Conservation (phyloP, 2,797 vertebrate genomes). For the Enteromius fasciolatus region DNA sequence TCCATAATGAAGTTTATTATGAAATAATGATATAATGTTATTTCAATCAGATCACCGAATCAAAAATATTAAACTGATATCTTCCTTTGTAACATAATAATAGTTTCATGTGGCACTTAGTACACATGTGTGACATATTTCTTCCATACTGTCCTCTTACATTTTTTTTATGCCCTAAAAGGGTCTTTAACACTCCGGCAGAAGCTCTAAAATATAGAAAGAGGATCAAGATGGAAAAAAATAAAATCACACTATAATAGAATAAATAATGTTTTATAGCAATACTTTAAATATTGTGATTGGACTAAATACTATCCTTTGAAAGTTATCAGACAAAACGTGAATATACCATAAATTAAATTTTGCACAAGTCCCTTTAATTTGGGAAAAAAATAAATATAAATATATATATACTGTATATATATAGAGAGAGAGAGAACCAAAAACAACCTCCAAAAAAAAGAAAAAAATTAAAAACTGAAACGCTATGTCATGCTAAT, state of each 20-base stretch:
- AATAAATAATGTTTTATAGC: slow-evolving; percentile 65
- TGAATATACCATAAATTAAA: slow-evolving; percentile 58
- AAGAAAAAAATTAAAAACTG: neutral
- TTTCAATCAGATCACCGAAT: slow-evolving; percentile 64
- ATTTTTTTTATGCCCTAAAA: slow-evolving; percentile 33
- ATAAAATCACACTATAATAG: slow-evolving; percentile 59
- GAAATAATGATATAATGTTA: slow-evolving; percentile 63
- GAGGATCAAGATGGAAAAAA: slow-evolving; percentile 60
- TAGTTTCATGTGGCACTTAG: slow-evolving; percentile 61
- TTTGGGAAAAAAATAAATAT: slow-evolving; percentile 48
- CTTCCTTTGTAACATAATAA: slow-evolving; percentile 61
- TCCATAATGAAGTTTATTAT: slow-evolving; percentile 67
- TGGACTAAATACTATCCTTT: slow-evolving; percentile 64
- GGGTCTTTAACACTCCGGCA: slow-evolving; percentile 37
- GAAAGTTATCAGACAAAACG: slow-evolving; percentile 61
- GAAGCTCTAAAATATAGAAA: slow-evolving; percentile 48
- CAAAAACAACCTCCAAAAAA: slow-evolving; percentile 17
- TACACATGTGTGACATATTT: slow-evolving; percentile 58
- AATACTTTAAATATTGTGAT: slow-evolving; percentile 64
- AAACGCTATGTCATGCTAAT: slow-evolving; percentile 52
- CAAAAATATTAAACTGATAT: slow-evolving; percentile 64
- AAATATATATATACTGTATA: slow-evolving; percentile 35
- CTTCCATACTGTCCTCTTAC: slow-evolving; percentile 45
- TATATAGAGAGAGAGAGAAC: slow-evolving; percentile 27
- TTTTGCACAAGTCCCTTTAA: slow-evolving; percentile 56